These are phyloP conservation scores for Cryptomyrus ogoouensis DNA, from an alignment of 2,113 vertebrate genomes.

Conservation along the genomic window DNA sequence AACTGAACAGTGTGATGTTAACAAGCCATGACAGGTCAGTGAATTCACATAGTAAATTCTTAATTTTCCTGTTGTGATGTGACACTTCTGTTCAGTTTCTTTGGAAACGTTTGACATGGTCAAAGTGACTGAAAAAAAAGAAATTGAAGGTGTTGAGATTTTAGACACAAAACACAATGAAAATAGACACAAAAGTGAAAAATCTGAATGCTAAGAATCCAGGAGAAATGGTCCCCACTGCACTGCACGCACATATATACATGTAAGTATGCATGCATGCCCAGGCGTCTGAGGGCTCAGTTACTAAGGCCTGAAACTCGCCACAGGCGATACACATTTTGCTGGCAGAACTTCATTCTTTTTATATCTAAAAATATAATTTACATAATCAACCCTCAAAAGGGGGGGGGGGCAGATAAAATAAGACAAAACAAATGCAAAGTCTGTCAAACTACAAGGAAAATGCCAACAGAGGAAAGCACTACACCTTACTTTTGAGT, in stretches of 20 bases:
- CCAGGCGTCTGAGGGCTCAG: conserved; percentile 36
- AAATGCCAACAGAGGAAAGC: not conserved
- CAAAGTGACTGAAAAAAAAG: conserved; percentile 21
- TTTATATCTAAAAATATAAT: conserved; percentile 54
- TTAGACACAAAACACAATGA: not conserved
- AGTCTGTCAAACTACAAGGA: not conserved
- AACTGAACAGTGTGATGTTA: not conserved
- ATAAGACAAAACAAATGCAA: not conserved
- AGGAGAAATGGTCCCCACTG: conserved; percentile 40
- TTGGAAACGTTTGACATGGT: not conserved
- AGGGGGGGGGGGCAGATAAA: not conserved
- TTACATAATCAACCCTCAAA: conserved; percentile 51
- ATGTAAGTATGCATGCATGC: conserved; percentile 44
- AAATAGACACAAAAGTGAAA: not conserved
- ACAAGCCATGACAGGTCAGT: not conserved
- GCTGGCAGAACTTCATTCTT: conserved; percentile 61
- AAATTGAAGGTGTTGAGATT: not conserved
- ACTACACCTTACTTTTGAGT: not conserved
- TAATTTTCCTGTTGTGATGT: not conserved
- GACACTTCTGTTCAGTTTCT: not conserved
- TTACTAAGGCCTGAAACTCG: conserved; percentile 49
- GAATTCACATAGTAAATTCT: not conserved
- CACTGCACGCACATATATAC: conserved; percentile 17
- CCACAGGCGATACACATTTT: conserved; percentile 68
- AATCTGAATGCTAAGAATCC: not conserved